Percentiles rank a stretch among this genome's conserved stretches.
Conservation (phyloP, 2,797 vertebrate genomes). For the Euphonia xanthogaster region DNA sequence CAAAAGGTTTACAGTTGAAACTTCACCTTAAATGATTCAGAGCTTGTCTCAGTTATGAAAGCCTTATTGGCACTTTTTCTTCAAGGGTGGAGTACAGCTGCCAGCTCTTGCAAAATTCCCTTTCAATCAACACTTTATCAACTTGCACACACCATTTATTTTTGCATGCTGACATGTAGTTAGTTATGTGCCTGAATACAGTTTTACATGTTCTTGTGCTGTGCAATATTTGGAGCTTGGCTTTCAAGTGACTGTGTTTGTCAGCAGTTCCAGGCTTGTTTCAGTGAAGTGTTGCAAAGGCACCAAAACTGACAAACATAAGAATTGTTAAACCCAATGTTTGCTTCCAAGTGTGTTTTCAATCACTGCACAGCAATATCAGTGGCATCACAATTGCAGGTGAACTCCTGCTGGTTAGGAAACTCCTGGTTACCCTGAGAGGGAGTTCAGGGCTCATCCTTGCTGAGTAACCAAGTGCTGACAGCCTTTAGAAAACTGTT, state of each 20-base stretch:
- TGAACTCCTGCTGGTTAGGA: background rate
- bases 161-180: background rate
- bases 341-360: background rate
- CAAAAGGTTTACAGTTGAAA: background rate
- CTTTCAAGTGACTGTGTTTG: background rate
- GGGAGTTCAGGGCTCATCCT: background rate
- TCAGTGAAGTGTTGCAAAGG: background rate
- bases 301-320: background rate
- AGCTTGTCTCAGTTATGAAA: background rate
- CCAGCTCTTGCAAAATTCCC: background rate
- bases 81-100: background rate
- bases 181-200: background rate
- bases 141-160: background rate
- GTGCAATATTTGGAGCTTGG: background rate
- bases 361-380: background rate
- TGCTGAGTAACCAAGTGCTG: background rate
- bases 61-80: background rate
- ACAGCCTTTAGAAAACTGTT: background rate
- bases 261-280: background rate
- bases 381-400: background rate
- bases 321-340: background rate
- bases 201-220: background rate
- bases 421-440: background rate
- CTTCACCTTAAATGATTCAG: background rate
- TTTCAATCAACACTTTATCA: background rate